Conservation (phyloP, 2,888 invertebrate genomes). For the Dichetophora obliterata region DNA sequence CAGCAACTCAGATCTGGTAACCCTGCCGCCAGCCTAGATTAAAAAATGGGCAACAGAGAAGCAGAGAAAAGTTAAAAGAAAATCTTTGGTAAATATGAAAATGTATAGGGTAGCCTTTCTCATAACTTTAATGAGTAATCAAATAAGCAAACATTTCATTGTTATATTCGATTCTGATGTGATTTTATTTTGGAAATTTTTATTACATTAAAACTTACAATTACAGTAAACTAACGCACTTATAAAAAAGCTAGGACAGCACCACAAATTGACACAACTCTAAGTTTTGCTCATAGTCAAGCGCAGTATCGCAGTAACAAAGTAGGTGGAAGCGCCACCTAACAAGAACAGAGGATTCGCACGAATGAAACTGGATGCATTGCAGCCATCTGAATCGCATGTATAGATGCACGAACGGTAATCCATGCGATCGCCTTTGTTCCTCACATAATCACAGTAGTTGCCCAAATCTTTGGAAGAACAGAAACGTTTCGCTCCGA, state of each 20-base stretch:
- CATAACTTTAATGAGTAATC: no score
- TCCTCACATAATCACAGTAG: slow-evolving; percentile 88
- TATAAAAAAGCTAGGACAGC: not conserved
- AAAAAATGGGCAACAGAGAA: no score
- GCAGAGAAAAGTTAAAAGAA: no score
- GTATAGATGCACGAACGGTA: slow-evolving; percentile 92
- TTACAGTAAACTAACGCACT: not conserved
- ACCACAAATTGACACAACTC: not conserved
- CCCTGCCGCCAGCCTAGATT: no score
- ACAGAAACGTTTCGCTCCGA: slow-evolving; percentile 89
- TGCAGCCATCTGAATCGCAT: slow-evolving; percentile 87
- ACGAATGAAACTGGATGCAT: slow-evolving; percentile 70
- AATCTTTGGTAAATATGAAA: no score
- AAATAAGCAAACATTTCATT: no score
- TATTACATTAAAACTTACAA: no score
- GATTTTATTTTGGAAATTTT: no score
- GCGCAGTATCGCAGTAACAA: not conserved
- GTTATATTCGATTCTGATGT: no score
- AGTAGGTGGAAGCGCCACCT: not conserved
- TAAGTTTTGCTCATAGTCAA: not conserved
- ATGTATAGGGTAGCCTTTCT: no score
- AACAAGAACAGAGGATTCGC: not conserved
- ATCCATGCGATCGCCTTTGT: slow-evolving; percentile 85
- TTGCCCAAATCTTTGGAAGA: slow-evolving; percentile 89
- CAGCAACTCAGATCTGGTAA: no score